Conservation (phyloP, 2,888 invertebrate species). For the Julus scanicus region DNA sequence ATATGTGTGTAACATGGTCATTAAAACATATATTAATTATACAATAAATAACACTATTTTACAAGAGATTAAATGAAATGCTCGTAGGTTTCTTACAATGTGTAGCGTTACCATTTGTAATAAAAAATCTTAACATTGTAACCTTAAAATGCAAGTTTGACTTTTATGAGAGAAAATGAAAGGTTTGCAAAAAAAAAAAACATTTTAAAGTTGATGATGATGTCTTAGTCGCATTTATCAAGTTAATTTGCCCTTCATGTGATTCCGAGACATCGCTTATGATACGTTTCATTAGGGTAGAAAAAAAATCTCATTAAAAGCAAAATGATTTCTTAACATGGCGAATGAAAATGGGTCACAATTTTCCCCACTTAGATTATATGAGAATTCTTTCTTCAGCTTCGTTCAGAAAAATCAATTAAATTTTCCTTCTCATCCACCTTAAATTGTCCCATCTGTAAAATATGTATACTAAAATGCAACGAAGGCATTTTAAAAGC, state of each 20-base stretch:
- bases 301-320: constrained; percentile 24
- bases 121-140: too few species aligned
- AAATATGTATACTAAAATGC: neutral
- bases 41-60: too few species aligned
- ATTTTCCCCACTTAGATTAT: neutral
- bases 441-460: constrained; percentile 23
- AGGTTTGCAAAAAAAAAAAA: neutral
- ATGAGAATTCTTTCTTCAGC: constrained; percentile 9
- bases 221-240: neutral
- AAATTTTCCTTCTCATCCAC: constrained; percentile 5
- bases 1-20: too few species aligned
- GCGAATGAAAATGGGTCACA: constrained; percentile 12
- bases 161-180: too few species aligned
- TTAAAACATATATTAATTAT: too few species aligned
- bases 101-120: too few species aligned
- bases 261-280: neutral
- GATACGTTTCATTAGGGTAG: neutral
- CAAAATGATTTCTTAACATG: constrained; percentile 25
- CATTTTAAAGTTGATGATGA: neutral
- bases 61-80: too few species aligned
- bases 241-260: neutral
- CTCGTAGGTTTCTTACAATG: too few species aligned
- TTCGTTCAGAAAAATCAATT: constrained; percentile 31
- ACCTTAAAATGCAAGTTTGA: too few species aligned
- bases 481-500: constrained; percentile 26